Evolutionary conservation across 2,113 vertebrate genomes (phyloP).

Genomic region (Elaphurus davidianus): DNA sequence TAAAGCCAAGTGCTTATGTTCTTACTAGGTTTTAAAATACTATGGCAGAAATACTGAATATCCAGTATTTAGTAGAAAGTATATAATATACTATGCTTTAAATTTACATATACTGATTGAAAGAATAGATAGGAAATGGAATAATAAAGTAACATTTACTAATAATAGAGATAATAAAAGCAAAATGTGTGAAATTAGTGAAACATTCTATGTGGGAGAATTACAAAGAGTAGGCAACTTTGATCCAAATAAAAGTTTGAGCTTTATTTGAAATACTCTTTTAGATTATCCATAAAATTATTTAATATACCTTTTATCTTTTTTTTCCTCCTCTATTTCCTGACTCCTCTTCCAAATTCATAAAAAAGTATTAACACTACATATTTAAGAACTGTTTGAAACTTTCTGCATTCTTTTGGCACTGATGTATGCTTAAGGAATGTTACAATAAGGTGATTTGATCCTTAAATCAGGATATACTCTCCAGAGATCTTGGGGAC

Average conservation of each 20-base stretch:
- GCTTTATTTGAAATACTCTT: not conserved
- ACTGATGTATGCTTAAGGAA: not conserved
- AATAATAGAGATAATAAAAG: not conserved
- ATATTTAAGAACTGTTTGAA: conserved; percentile 14
- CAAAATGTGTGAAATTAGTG: not conserved
- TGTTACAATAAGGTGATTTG: not conserved
- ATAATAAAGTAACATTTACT: not conserved
- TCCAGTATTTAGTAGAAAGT: not conserved
- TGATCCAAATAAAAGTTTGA: not conserved
- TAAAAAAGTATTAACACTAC: not conserved
- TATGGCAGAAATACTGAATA: not conserved
- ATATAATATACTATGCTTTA: not conserved
- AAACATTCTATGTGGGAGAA: not conserved
- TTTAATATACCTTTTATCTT: not conserved
- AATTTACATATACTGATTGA: not conserved
- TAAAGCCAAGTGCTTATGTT: not conserved
- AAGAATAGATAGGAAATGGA: not conserved
- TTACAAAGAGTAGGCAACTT: not conserved
- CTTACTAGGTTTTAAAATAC: not conserved
- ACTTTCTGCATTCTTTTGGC: not conserved
- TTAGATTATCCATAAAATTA: not conserved
- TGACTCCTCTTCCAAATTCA: not conserved
- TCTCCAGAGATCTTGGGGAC: not conserved
- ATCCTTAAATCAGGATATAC: not conserved
- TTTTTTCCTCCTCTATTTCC: not conserved